Percentiles rank a stretch among this genome's conserved stretches.
Conservation (phyloP, 2,797 vertebrate genomes). For the Urocyon cinereoargenteus region DNA sequence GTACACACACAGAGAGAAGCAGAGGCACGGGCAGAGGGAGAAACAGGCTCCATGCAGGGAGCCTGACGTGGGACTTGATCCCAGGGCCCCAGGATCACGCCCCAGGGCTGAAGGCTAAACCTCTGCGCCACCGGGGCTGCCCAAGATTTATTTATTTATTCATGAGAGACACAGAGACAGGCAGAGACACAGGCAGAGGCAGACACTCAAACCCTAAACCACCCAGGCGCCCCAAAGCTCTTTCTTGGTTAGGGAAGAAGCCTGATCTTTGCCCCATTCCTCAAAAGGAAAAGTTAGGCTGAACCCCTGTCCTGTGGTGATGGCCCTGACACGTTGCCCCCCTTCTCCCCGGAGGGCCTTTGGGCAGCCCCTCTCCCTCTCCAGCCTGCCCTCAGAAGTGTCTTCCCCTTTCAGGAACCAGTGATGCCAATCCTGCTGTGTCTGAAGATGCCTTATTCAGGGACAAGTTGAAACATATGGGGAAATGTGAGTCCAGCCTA, state of each 20-base stretch:
- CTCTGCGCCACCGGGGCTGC: too few relatives aligned
- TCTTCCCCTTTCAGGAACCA: slow-evolving; percentile 87
- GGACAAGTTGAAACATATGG: slow-evolving; percentile 99
- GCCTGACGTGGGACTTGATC: too few relatives aligned
- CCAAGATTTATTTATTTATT: too few relatives aligned
- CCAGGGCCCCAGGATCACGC: too few relatives aligned
- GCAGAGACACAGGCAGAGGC: too few relatives aligned
- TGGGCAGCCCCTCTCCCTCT: neutral
- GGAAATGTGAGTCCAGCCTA: slow-evolving; percentile 94
- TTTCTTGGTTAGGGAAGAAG: neutral
- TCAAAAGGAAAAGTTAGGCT: neutral
- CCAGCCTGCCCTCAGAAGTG: slow-evolving; percentile 82
- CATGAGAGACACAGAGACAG: too few relatives aligned
- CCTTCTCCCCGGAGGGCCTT: neutral
- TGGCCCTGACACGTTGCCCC: neutral
- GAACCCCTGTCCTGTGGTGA: neutral
- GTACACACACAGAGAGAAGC: too few relatives aligned
- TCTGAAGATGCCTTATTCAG: slow-evolving; percentile 98
- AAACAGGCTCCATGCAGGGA: too few relatives aligned
- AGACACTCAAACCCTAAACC: too few relatives aligned
- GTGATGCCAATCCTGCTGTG: slow-evolving; percentile 89
- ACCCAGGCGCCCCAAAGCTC: neutral
- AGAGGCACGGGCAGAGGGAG: too few relatives aligned
- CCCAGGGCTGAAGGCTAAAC: too few relatives aligned
- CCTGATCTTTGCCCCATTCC: neutral